phyloP scores from a whole-genome alignment of 2,113 vertebrate species.

The Toxostoma redivivum region DNA sequence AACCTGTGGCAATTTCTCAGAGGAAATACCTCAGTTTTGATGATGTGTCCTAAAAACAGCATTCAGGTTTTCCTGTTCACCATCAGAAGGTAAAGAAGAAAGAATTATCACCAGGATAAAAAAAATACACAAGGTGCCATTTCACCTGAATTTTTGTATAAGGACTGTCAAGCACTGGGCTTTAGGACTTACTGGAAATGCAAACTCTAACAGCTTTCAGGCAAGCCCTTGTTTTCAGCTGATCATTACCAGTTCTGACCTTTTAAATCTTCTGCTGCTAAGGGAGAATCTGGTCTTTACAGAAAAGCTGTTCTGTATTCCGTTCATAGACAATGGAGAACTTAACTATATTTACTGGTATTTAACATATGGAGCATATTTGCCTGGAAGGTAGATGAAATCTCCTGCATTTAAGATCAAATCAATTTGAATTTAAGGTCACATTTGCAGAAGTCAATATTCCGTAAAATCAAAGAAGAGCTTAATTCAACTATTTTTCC shows the following conservation, averaged over 20 bases:
- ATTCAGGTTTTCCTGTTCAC: background rate
- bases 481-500: conserved; percentile 34
- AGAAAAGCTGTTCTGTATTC: conserved; percentile 56
- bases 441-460: conserved; percentile 59
- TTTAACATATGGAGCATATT: conserved; percentile 63
- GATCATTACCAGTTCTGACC: conserved; percentile 59
- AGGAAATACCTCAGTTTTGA: background rate
- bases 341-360: conserved; percentile 62
- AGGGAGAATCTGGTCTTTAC: conserved; percentile 57
- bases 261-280: conserved; percentile 63
- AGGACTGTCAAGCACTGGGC: background rate
- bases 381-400: conserved; percentile 60
- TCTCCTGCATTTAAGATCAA: conserved; percentile 59
- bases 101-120: background rate
- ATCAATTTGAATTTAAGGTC: conserved; percentile 67
- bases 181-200: conserved; percentile 20
- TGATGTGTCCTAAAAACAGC: background rate
- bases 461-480: conserved; percentile 48
- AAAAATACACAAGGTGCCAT: rapidly evolving
- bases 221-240: conserved; percentile 45
- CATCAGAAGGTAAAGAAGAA: background rate
- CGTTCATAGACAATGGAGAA: conserved; percentile 34
- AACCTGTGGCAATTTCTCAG: background rate
- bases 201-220: background rate
- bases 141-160: background rate